A percentile compares a stretch with the other conserved stretches of the same genome.
Conservation (phyloP, 2,888 invertebrate species). For the Pegoplata infirma region DNA sequence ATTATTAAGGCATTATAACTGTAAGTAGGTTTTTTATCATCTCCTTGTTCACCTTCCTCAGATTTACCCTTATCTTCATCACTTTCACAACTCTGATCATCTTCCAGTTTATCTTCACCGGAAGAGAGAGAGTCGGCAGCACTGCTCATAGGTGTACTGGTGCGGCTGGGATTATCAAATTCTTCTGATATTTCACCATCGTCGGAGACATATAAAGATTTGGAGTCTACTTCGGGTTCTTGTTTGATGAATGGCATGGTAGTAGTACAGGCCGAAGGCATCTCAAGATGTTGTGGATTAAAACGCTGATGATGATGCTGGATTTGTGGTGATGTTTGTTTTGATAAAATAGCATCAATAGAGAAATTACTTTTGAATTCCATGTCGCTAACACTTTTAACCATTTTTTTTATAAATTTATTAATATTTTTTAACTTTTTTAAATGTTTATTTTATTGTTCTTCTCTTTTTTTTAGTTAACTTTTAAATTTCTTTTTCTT, state of each 20-base stretch:
- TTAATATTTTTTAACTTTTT: conserved; percentile 38
- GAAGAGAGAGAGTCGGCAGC: conserved; percentile 72
- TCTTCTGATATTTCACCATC: conserved; percentile 74
- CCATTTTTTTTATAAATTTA: conserved; percentile 68
- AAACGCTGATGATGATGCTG: conserved; percentile 39
- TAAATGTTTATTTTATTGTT: conserved; percentile 25
- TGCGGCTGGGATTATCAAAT: conserved; percentile 74
- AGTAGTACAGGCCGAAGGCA: too few relatives aligned
- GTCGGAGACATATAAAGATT: conserved; percentile 65
- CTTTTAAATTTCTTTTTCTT: not conserved
- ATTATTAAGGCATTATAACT: conserved; percentile 99
- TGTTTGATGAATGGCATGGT: conserved; percentile 50
- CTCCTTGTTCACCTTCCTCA: conserved; percentile 65
- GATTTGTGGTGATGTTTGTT: conserved; percentile 71
- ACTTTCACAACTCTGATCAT: conserved; percentile 61
- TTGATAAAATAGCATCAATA: conserved; percentile 88
- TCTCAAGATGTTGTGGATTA: conserved; percentile 29
- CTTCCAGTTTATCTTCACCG: conserved; percentile 66
- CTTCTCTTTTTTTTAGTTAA: not conserved
- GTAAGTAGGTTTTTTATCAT: conserved; percentile 94
- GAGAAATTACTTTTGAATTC: conserved; percentile 86
- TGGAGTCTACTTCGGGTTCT: conserved; percentile 55
- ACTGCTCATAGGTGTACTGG: conserved; percentile 77
- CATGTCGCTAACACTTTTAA: conserved; percentile 74
- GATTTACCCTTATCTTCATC: conserved; percentile 60